phyloP scores from a whole-genome alignment of 2,797 vertebrate genomes.

The Pangasius mekongensis region DNA sequence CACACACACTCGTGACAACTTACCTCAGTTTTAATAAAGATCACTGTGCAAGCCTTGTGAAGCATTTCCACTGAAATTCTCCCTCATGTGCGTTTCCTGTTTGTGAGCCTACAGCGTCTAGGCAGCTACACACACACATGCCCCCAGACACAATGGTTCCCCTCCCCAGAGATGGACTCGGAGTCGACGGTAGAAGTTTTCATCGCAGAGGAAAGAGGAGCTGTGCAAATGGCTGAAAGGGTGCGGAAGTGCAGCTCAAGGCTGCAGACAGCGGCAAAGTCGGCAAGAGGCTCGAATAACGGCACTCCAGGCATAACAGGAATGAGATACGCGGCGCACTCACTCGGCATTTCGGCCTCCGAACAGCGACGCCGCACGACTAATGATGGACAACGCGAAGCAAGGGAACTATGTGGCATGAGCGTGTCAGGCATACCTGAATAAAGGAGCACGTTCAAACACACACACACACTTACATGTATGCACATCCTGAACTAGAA shows the following conservation, averaged over 20 bases:
- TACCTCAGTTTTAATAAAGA: slow-evolving; percentile 31
- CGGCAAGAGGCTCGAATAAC: slow-evolving; percentile 48
- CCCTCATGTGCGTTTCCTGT: not conserved
- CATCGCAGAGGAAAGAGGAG: slow-evolving; percentile 21
- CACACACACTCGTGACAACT: slow-evolving; percentile 4
- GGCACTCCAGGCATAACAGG: slow-evolving; percentile 47
- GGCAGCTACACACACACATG: not conserved
- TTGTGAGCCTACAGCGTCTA: not conserved
- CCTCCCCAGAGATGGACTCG: not conserved
- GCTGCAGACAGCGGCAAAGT: slow-evolving; percentile 16
- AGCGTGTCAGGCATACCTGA: slow-evolving; percentile 18
- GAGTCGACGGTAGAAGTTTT: slow-evolving; percentile 5
- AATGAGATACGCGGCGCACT: slow-evolving; percentile 43
- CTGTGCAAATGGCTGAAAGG: not conserved
- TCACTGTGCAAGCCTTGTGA: slow-evolving; percentile 22
- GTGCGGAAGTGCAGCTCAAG: not conserved
- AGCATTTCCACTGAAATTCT: slow-evolving; percentile 12
- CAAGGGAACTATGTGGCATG: not conserved
- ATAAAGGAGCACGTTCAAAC: not conserved
- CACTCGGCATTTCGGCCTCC: slow-evolving; percentile 32
- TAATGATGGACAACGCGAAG: slow-evolving; percentile 42
- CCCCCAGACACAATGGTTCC: not conserved
- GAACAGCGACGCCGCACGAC: slow-evolving; percentile 8
- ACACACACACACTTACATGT: not conserved
- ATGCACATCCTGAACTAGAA: not conserved